Base-by-base conservation (phyloP, 2,113 vertebrate genomes). In the Scophthalmus maximus region DNA sequence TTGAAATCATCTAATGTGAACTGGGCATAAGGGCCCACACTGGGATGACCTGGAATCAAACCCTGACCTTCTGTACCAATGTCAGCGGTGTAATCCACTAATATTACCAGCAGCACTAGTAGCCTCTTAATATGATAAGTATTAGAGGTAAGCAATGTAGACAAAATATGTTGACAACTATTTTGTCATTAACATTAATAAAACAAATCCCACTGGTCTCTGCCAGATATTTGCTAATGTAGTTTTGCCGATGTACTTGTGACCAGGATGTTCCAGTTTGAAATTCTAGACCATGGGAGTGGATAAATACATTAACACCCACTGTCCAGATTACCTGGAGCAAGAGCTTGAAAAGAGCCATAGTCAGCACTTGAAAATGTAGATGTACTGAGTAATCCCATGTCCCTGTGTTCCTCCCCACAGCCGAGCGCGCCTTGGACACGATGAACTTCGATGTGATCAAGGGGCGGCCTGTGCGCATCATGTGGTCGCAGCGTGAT, bases 371-470 rank as follows among this genome's bases (percentile, higher is more conserved):
- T 50, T 15, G 30, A 14, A 29, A 2, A 36, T 46, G 50, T 27
- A 51, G 59, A 71, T 44, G 29, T 44, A 1, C n/a, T n/a, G n/a
- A n/a, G n/a, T n/a, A n/a, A n/a, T n/a, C 5, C 23, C 5, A 20
- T 8, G 17, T 18, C 42, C n/a, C 49, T 38, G 34, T 62, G 14
- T 38, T 47, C 17, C 7, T 50, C 20, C 3, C 22, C 17, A 30
- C 83, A 99, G 98, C 98, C 58, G 98, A 99, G 83, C 94, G 97
- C 75, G 97, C 98, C 56, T 93, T 99, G 93, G 97, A 99, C 93
- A 99, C 98, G 58, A 99, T 99, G 97, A 99, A 99, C 91, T 99
- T 99, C 47, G 98, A 99, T 42, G 97, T 99, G 79, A 98, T 99
- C 87, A 99, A 99, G 88, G 98, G 98, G 79, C 95, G 97, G 63